phyloP scores from a whole-genome alignment of 2,113 vertebrate genomes.

The Atlantisia rogersi region DNA sequence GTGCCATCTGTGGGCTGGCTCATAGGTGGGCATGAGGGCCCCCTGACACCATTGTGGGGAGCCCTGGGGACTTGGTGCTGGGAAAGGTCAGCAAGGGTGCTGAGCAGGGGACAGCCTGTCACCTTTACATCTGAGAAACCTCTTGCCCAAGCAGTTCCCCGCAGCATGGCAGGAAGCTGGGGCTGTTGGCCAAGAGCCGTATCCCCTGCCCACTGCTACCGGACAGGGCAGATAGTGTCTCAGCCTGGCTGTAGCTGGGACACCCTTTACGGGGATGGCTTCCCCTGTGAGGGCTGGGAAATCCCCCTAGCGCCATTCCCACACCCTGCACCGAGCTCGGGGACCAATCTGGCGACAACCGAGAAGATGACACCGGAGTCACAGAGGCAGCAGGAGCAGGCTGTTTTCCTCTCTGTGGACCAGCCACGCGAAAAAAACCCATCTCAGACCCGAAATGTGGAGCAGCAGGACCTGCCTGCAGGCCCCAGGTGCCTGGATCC shows the following conservation, averaged over 20 bases:
- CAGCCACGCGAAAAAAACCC: background rate
- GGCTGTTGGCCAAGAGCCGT: background rate
- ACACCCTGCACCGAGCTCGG: background rate
- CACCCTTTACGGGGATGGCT: background rate
- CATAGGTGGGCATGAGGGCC: accelerated
- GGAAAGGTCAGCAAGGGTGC: background rate
- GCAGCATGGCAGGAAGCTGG: background rate
- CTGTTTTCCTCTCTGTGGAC: background rate
- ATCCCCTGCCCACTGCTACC: background rate
- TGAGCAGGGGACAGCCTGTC: background rate
- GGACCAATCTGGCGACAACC: accelerated
- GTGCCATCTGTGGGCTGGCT: background rate
- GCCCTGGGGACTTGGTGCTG: accelerated
- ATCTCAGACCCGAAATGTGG: accelerated
- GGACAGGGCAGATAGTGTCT: background rate
- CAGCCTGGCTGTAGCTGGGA: background rate
- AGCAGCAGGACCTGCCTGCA: background rate
- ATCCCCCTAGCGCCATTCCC: accelerated
- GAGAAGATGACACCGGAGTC: background rate
- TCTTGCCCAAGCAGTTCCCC: background rate
- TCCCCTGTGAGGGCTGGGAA: background rate
- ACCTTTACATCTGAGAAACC: background rate
- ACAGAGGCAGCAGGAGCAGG: background rate
- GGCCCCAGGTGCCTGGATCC: accelerated
- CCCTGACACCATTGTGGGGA: accelerated